Evolutionary conservation across 2,113 vertebrate genomes (phyloP).

Genomic region (Brienomyrus brachyistius): DNA sequence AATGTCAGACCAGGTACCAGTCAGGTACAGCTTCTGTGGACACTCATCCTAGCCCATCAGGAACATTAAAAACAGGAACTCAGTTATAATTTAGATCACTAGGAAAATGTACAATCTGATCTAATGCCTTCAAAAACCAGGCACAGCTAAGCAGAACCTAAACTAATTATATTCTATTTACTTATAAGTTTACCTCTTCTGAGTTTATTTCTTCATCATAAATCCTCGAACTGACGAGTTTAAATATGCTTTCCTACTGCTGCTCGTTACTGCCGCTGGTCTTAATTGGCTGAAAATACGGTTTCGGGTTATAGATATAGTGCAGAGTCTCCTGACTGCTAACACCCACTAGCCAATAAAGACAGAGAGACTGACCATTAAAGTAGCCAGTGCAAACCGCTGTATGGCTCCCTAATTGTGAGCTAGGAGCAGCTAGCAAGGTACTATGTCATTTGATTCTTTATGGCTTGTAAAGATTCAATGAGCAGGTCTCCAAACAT

Average conservation of each 20-base stretch:
- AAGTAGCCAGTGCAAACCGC: slow-evolving; percentile 11
- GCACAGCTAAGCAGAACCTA: neutral
- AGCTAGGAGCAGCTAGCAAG: slow-evolving; percentile 15
- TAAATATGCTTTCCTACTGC: slow-evolving; percentile 23
- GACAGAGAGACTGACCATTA: slow-evolving; percentile 47
- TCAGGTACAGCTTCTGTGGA: neutral
- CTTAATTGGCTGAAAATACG: slow-evolving; percentile 56
- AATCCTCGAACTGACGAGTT: neutral
- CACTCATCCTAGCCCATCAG: neutral
- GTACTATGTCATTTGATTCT: neutral
- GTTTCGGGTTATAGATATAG: slow-evolving; percentile 49
- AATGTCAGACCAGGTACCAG: neutral
- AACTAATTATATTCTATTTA: neutral
- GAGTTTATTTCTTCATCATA: neutral
- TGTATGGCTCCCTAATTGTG: neutral
- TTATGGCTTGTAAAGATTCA: neutral
- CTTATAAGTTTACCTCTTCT: neutral
- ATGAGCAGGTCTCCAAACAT: slow-evolving; percentile 50
- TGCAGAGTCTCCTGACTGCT: slow-evolving; percentile 63
- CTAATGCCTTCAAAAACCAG: neutral
- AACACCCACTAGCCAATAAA: slow-evolving; percentile 62
- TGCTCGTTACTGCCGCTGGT: slow-evolving; percentile 47
- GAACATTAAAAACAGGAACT: neutral
- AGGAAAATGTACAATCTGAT: neutral
- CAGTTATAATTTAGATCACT: neutral